Evolutionary conservation across 1,140 invertebrate species (phyloP).

Genomic region (Andricus grossulariae): DNA sequence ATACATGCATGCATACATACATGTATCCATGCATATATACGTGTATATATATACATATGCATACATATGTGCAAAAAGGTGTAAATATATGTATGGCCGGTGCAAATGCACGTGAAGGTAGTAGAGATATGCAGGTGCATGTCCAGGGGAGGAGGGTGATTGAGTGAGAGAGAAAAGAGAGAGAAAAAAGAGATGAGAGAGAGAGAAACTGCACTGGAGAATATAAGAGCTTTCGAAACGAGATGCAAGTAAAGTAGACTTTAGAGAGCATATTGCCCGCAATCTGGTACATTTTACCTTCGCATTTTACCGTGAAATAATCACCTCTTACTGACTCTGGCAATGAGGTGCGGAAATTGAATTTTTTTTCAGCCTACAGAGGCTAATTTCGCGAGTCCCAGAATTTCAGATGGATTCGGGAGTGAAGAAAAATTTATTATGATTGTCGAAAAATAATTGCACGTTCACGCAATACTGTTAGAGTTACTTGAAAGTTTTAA

Average conservation of each 20-base stretch:
- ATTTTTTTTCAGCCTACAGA: background rate
- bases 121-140: background rate
- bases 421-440: background rate
- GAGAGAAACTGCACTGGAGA: slow-evolving; percentile 29
- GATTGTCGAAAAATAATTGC: background rate
- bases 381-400: background rate
- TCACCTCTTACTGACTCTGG: slow-evolving; percentile 29
- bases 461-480: too few species aligned
- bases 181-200: background rate
- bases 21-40: background rate
- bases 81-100: background rate
- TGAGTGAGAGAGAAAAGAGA: slow-evolving; percentile 20
- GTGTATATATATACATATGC: background rate
- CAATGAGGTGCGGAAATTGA: slow-evolving; percentile 4
- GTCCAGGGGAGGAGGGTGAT: background rate
- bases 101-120: background rate
- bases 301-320: slow-evolving; percentile 43
- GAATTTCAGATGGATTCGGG: background rate
- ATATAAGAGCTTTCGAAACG: slow-evolving; percentile 52
- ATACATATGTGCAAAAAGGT: too few species aligned
- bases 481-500: too few species aligned
- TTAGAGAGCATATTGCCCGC: slow-evolving; percentile 29
- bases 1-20: background rate
- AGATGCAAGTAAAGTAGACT: slow-evolving; percentile 5
- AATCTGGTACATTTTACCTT: slow-evolving; percentile 47